A percentile compares a stretch with the other conserved stretches of the same genome.
phyloP scores from a whole-genome alignment of 37 sponge, comb jelly and placozoan species.

The Sycon ciliatum region DNA sequence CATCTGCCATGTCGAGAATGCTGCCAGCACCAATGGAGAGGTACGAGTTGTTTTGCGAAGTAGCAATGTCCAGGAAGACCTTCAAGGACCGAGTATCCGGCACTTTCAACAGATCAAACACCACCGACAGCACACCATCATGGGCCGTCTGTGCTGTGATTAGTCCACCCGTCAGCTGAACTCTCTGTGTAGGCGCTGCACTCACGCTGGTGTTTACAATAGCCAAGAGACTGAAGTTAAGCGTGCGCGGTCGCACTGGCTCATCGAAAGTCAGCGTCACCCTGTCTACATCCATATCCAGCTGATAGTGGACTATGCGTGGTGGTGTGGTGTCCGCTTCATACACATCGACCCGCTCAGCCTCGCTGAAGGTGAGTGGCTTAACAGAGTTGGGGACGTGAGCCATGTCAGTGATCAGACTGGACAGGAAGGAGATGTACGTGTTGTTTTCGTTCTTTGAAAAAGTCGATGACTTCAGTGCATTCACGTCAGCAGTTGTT shows the following conservation, averaged over 20 bases:
- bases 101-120: constrained; percentile 34
- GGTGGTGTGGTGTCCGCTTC: constrained; percentile 51
- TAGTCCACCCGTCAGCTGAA: constrained; percentile 12
- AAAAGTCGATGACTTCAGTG: constrained; percentile 52
- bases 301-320: constrained; percentile 19
- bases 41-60: constrained; percentile 14
- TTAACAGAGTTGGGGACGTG: constrained; percentile 40
- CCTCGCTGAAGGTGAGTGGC: constrained; percentile 22
- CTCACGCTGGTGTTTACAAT: neutral
- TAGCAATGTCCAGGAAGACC: constrained; percentile 30
- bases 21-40: constrained; percentile 32
- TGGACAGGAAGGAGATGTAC: constrained; percentile 50
- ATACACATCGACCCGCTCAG: constrained; percentile 44
- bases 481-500: constrained; percentile 30
- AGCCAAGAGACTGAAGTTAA: constrained; percentile 37
- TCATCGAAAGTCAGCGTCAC: constrained; percentile 71
- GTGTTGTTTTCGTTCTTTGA: constrained; percentile 53
- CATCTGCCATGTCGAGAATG: constrained; percentile 47
- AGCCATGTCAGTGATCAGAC: constrained; percentile 59
- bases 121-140: constrained; percentile 39
- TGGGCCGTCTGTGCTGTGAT: constrained; percentile 11
- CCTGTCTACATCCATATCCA: constrained; percentile 56
- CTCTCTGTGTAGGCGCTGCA: neutral
- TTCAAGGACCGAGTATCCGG: constrained; percentile 54
- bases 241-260: constrained; percentile 48